These are phyloP conservation scores for Eonycteris spelaea DNA, from an alignment of 2,113 vertebrate species.

Conservation along the genomic window DNA sequence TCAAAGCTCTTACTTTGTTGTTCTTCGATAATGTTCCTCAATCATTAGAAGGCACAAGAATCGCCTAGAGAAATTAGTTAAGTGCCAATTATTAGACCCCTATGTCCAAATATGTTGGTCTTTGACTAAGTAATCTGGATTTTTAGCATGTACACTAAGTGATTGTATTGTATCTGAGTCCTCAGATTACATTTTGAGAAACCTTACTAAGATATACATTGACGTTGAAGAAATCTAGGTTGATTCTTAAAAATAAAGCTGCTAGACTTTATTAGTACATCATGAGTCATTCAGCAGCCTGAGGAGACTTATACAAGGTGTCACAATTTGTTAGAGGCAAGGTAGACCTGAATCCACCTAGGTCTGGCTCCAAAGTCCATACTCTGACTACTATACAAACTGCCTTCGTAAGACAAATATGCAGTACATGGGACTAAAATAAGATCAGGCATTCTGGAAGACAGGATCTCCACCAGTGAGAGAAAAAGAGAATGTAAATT, in stretches of 20 bases:
- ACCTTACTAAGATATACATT: background rate
- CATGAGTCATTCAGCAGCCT: background rate
- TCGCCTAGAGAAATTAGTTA: background rate
- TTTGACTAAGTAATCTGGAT: background rate
- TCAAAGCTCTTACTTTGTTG: background rate
- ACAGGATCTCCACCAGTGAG: background rate
- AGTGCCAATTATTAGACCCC: background rate
- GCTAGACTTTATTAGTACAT: background rate
- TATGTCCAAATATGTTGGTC: background rate
- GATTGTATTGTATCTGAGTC: background rate
- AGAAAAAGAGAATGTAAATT: background rate
- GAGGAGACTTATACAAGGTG: background rate
- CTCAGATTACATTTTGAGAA: conserved; percentile 22
- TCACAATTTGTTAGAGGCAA: background rate
- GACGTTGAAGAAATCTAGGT: background rate
- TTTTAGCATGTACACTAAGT: background rate
- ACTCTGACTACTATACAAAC: background rate
- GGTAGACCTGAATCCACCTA: background rate
- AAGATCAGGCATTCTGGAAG: background rate
- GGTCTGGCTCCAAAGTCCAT: background rate
- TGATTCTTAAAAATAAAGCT: background rate
- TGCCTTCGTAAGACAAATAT: background rate
- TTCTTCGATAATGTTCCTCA: background rate
- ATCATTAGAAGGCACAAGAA: background rate
- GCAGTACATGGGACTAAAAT: background rate